These are phyloP conservation scores for Clarias macrocephalus DNA, from an alignment of 2,113 vertebrate species.

Conservation along the genomic window DNA sequence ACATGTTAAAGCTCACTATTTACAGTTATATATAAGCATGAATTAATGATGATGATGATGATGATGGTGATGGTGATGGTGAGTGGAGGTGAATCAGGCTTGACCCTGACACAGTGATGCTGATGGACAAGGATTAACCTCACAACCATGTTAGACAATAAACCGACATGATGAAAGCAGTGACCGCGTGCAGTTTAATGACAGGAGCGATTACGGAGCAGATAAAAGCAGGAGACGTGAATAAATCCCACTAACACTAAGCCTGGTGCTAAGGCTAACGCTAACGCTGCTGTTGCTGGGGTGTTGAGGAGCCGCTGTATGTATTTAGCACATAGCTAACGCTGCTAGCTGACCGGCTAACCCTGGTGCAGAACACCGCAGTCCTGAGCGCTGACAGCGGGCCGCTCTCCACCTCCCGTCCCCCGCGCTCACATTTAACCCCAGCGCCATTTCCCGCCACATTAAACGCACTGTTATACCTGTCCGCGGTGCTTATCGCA, in stretches of 20 bases:
- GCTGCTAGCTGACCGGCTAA: conserved; percentile 17
- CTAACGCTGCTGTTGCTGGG: not conserved
- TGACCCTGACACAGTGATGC: not conserved
- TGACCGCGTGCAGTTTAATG: too few species aligned
- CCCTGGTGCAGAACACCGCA: conserved; percentile 16
- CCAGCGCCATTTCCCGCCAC: rapidly evolving
- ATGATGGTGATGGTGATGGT: not conserved
- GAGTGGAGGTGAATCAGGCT: not conserved
- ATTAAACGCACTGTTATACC: conserved; percentile 58
- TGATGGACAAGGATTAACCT: not conserved
- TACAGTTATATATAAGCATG: too few species aligned
- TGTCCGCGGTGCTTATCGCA: conserved; percentile 59
- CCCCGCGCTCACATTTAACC: not conserved
- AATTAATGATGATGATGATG: too few species aligned
- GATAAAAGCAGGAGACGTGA: not conserved
- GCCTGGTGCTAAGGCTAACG: not conserved
- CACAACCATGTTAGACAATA: not conserved
- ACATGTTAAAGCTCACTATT: too few species aligned
- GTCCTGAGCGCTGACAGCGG: conserved; percentile 18
- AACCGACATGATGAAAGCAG: too few species aligned
- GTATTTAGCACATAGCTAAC: not conserved
- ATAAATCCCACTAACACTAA: not conserved
- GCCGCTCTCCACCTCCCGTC: not conserved
- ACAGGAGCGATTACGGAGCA: not conserved
- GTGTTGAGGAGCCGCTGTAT: too few species aligned